A percentile compares a stretch with the other conserved stretches of the same genome.
Conservation (phyloP, 1,140 invertebrate genomes). For the Nixonia krombeini region DNA sequence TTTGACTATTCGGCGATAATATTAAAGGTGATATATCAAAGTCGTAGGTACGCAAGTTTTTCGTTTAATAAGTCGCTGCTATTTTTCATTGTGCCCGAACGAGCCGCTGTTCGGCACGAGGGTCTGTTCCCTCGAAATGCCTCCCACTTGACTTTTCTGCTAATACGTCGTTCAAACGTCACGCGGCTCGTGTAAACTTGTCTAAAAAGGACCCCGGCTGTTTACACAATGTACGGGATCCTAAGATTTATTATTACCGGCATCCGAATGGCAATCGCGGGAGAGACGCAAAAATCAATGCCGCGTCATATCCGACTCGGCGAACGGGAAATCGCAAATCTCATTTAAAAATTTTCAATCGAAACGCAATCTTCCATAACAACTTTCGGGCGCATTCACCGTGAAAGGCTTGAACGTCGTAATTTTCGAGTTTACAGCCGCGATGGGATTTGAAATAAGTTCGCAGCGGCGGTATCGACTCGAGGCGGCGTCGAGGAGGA, state of each 20-base stretch:
- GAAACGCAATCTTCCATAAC: too few species aligned
- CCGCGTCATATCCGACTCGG: too few species aligned
- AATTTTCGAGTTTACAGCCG: constrained; percentile 30
- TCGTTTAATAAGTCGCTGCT: constrained; percentile 65
- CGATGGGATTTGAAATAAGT: constrained; percentile 28
- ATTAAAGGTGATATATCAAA: constrained; percentile 54
- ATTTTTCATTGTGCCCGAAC: constrained; percentile 60
- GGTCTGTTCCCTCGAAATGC: constrained; percentile 30
- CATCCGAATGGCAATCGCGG: too few species aligned
- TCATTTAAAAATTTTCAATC: too few species aligned
- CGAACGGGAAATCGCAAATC: too few species aligned
- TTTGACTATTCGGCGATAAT: constrained; percentile 53
- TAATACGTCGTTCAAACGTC: constrained; percentile 33
- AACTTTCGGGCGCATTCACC: too few species aligned
- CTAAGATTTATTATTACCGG: too few species aligned
- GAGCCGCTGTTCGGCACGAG: constrained; percentile 11
- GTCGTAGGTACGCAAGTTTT: constrained; percentile 54
- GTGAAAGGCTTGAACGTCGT: too few species aligned
- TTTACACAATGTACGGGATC: too few species aligned
- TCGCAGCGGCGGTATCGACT: constrained; percentile 23
- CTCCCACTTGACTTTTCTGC: constrained; percentile 23
- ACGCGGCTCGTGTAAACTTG: constrained; percentile 20
- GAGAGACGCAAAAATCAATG: too few species aligned
- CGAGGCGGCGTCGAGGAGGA: constrained; percentile 10
- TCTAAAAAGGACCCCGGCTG: not conserved